Evolutionary conservation across 2,888 invertebrate genomes (phyloP).

Genomic region (Acanthococcus lagerstroemiae): DNA sequence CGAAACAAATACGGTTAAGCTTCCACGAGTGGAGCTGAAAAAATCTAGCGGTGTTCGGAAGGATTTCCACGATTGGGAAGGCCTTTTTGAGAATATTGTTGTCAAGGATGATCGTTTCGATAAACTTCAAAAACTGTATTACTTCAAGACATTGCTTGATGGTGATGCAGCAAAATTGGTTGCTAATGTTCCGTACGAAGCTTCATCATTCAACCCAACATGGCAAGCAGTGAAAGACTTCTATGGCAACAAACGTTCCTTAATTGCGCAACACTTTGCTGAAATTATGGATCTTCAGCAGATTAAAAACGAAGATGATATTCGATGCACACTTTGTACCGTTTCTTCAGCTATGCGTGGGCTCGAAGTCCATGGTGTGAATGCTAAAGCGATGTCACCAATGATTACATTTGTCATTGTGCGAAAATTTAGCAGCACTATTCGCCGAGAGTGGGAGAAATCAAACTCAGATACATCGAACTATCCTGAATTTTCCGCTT

Average conservation of each 20-base stretch:
- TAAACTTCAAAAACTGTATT: neutral
- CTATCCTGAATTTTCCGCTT: neutral
- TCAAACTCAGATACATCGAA: neutral
- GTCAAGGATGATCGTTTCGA: neutral
- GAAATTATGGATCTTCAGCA: neutral
- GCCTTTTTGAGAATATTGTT: neutral
- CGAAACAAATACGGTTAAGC: neutral
- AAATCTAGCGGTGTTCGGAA: neutral
- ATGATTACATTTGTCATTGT: too few species aligned
- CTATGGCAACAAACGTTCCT: neutral
- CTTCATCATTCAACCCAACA: neutral
- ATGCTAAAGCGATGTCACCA: neutral
- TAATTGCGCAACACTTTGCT: neutral
- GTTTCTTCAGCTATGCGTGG: neutral
- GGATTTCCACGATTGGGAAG: neutral
- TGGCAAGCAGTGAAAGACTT: neutral
- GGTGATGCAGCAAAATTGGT: neutral
- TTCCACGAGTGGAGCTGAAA: neutral
- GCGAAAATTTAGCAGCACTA: too few species aligned
- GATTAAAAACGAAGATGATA: neutral
- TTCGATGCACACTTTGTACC: neutral
- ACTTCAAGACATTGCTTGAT: neutral
- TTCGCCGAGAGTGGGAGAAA: neutral
- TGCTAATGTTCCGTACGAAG: neutral
- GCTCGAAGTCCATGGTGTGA: neutral